Conservation (phyloP, 2,888 invertebrate species). For the Trichogramma dendrolimi region DNA sequence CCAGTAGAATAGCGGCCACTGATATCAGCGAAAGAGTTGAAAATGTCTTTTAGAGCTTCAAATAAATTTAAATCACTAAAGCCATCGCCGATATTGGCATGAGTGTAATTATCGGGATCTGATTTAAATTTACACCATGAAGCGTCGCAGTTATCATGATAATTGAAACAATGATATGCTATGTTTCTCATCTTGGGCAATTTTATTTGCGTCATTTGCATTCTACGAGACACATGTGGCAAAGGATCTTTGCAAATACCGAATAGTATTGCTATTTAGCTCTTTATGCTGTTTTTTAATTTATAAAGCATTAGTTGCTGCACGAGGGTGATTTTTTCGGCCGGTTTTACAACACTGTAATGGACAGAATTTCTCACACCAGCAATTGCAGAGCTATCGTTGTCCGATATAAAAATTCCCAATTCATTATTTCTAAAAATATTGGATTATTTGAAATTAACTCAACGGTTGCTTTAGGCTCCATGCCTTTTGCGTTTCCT, state of each 20-base stretch:
- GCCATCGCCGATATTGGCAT: background rate
- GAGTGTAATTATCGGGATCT: constrained; percentile 18
- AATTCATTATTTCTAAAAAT: constrained; percentile 22
- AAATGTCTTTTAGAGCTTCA: constrained; percentile 17
- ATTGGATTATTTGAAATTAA: constrained; percentile 24
- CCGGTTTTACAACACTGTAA: constrained; percentile 14
- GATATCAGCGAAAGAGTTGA: constrained; percentile 19
- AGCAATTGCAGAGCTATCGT: constrained; percentile 29
- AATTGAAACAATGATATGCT: constrained; percentile 28
- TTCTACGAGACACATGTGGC: constrained; percentile 26
- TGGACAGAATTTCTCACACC: constrained; percentile 15
- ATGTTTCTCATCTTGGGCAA: no score
- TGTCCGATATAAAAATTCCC: constrained; percentile 29
- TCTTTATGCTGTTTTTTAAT: constrained; percentile 11
- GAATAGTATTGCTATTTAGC: constrained; percentile 21
- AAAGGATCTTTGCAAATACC: constrained; percentile 33
- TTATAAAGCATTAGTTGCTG: constrained; percentile 17
- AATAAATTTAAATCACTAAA: constrained; percentile 12
- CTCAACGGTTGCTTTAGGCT: constrained; percentile 27
- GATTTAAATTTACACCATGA: constrained; percentile 25
- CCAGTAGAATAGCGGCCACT: constrained; percentile 5
- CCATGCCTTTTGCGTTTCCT: constrained; percentile 32
- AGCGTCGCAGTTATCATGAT: constrained; percentile 25
- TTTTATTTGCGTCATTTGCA: constrained; percentile 10
- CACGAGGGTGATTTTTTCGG: constrained; percentile 17